Percentiles rank a stretch among this genome's conserved stretches.
These are phyloP conservation scores for Eretmocerus hayati DNA, from an alignment of 2,888 invertebrate species.

Conservation along the genomic window DNA sequence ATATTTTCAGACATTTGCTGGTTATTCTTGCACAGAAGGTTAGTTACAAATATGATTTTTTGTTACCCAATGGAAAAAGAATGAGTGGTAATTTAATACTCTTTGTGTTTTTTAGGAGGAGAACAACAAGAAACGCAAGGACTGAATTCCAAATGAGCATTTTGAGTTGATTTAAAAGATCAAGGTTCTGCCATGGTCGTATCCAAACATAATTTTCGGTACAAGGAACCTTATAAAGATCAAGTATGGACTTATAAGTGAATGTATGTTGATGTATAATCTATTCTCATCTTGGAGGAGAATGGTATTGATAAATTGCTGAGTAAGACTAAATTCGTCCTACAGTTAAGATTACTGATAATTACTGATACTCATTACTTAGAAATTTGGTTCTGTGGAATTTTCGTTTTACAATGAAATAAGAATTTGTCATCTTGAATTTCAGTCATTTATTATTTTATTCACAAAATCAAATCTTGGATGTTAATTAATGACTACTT, in stretches of 20 bases:
- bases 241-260: conserved; percentile 24
- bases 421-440: too few species aligned
- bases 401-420: too few species aligned
- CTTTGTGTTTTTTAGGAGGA: conserved; percentile 35
- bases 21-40: conserved; percentile 88
- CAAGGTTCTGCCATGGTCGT: conserved; percentile 46
- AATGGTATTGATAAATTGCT: conserved; percentile 16
- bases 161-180: conserved; percentile 43
- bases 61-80: not conserved
- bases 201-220: conserved; percentile 36
- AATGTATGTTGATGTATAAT: conserved; percentile 25
- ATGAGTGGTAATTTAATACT: too few species aligned
- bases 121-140: conserved; percentile 37
- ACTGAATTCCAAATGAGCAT: conserved; percentile 32
- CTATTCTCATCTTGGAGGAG: conserved; percentile 30
- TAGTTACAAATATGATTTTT: conserved; percentile 31
- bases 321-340: conserved; percentile 20
- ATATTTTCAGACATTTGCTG: conserved; percentile 85
- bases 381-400: too few species aligned
- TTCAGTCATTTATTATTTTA: too few species aligned
- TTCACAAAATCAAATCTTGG: too few species aligned
- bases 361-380: too few species aligned
- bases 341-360: conserved; percentile 11
- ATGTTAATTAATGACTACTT: too few species aligned
- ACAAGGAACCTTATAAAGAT: conserved; percentile 19